These are phyloP conservation scores for Drosophila paranaensis DNA, from an alignment of 2,888 invertebrate species.

Conservation along the genomic window DNA sequence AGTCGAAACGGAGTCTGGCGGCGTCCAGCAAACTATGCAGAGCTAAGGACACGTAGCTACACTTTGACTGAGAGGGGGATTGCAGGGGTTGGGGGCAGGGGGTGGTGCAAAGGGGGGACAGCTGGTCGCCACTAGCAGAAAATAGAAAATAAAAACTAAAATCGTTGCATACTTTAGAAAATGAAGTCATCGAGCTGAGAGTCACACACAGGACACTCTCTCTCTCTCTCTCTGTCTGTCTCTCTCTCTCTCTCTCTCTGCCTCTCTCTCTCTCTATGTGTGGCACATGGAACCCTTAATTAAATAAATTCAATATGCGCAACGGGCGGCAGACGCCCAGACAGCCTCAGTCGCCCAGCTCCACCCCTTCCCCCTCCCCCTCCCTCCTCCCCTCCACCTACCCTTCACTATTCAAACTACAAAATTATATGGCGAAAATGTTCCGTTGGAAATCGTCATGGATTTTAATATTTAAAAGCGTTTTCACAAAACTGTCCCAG, in stretches of 20 bases:
- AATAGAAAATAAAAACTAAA: conserved; percentile 25
- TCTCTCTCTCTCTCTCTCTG: neutral
- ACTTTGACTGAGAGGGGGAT: neutral
- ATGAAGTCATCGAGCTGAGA: conserved; percentile 81
- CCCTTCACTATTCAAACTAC: conserved; percentile 44
- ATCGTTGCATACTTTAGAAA: conserved; percentile 75
- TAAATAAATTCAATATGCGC: conserved; percentile 84
- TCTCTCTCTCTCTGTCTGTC: neutral
- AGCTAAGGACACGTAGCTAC: conserved; percentile 66
- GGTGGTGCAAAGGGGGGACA: neutral
- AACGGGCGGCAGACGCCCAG: conserved; percentile 62
- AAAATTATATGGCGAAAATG: conserved; percentile 75
- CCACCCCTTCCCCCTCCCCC: conserved; percentile 7
- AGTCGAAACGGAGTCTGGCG: conserved; percentile 36
- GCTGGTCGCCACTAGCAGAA: conserved; percentile 44
- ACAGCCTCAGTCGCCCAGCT: neutral
- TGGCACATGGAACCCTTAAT: conserved; percentile 81
- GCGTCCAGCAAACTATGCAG: conserved; percentile 55
- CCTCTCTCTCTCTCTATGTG: conserved; percentile 17
- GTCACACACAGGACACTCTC: conserved; percentile 22
- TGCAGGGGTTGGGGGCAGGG: too few relatives aligned
- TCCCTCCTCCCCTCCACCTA: too few relatives aligned
- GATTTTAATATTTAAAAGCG: conserved; percentile 84
- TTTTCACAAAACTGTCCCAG: conserved; percentile 74
- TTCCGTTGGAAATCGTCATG: conserved; percentile 81